Percentiles rank a stretch among this genome's conserved stretches.
Evolutionary conservation across 2,113 vertebrate genomes (phyloP).

Genomic region (Phocoena sinus): DNA sequence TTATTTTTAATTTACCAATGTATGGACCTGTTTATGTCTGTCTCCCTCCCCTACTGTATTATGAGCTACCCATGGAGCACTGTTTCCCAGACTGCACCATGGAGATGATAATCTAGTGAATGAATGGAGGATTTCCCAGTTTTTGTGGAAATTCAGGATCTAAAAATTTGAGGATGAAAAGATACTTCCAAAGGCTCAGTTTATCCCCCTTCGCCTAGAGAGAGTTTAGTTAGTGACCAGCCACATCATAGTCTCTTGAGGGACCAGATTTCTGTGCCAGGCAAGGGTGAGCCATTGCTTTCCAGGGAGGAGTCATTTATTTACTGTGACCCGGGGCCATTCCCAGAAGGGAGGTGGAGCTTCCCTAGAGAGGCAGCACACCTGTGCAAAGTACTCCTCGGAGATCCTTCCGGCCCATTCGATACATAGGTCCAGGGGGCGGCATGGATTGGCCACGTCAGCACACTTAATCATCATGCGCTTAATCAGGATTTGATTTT

Average conservation of each 20-base stretch:
- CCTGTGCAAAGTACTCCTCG: conserved; percentile 97
- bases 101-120: not conserved
- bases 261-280: not conserved
- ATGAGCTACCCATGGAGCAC: not conserved
- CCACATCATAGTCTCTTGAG: not conserved
- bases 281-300: not conserved
- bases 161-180: not conserved
- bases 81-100: not conserved
- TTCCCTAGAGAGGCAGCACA: conserved; percentile 42
- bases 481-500: conserved; percentile 94
- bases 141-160: not conserved
- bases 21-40: not conserved
- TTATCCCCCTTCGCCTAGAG: not conserved
- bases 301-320: not conserved
- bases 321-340: not conserved
- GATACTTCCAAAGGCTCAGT: not conserved
- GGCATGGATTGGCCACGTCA: conserved; percentile 95
- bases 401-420: conserved; percentile 98
- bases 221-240: not conserved
- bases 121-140: not conserved
- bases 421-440: conserved; percentile 92
- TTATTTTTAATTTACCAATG: not conserved
- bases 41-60: no score
- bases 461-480: conserved; percentile 99
- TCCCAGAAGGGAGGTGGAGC: not conserved